Base-by-base conservation (phyloP, 1,140 invertebrate species). In the Drosophila rhopaloa region DNA sequence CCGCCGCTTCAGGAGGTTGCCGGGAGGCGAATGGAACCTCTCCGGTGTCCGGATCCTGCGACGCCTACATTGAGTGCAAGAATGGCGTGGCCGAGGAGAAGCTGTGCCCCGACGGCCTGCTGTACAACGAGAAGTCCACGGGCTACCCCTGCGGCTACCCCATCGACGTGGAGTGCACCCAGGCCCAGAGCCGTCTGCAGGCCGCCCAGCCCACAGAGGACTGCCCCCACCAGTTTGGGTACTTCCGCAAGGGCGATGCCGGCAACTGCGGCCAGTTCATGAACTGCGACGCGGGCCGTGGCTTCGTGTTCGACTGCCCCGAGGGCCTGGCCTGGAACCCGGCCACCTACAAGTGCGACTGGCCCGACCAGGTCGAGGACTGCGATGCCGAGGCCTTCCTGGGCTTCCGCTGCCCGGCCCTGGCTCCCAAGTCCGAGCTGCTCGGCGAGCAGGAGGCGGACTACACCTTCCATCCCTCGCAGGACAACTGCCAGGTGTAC, bases 151-250 rank as follows among this genome's bases (percentile, higher is more conserved):
- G 97, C 82, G 95, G 96, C 68, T 97, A 97, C 92, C 97, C 97
- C 10, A 95, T 95, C 14, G 96, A 97, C 62, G 95, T 97, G 5
- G 94, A 96, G 60, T 98, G 97, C 91, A 93, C 93, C 4, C 95
- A 95, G 96, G 35, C 32, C 2, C 95, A 95, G 76, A 93, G 95
- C 2, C 93, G 94, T 11, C 93, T 95, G 61, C 97, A 92, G 72
- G 14, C 81, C 0, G 81, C 92, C 1, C 90, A 93, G 73, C 94
- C 96, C 0, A 96, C 96, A 0, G 95, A 95, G 0, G 95, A 96
- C 6, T 98, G 97, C 86, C 97, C 97, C 0, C 96, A 97, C 89
- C 96, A 97, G 81, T 98, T 96, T 78, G 97, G 97, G 0, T 96
- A 97, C 82, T 98, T 96, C 93, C 94, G 95, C 73, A 91, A 96